phyloP scores from a whole-genome alignment of 1,140 invertebrate genomes.

The Drosophila athabasca region DNA sequence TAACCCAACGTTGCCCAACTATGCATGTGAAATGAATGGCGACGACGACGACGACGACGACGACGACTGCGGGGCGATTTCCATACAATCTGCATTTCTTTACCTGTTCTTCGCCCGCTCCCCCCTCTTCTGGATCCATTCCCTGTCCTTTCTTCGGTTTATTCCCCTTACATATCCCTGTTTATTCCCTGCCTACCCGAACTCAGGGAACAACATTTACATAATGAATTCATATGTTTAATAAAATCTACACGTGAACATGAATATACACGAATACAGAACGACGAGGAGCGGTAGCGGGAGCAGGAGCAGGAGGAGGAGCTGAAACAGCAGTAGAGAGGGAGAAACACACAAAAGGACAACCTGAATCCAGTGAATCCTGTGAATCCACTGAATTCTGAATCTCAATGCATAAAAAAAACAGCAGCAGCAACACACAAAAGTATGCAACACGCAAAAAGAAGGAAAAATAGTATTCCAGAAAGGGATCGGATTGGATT shows the following conservation, averaged over 20 bases:
- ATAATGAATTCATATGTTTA: constrained; percentile 83
- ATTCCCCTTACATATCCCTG: no score
- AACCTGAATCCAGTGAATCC: constrained; percentile 38
- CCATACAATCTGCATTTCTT: constrained; percentile 59
- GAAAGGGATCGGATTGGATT: constrained; percentile 3
- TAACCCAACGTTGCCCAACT: constrained; percentile 67
- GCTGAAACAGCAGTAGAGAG: neutral
- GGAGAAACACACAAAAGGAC: constrained; percentile 40
- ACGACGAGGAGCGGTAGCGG: neutral
- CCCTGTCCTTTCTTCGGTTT: no score
- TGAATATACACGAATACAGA: constrained; percentile 30
- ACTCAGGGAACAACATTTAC: constrained; percentile 57
- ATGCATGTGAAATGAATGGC: constrained; percentile 42
- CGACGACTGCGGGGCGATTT: constrained; percentile 42
- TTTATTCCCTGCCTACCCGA: constrained; percentile 9
- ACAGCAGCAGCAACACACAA: constrained; percentile 25
- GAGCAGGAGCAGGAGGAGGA: neutral
- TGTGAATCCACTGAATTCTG: constrained; percentile 23
- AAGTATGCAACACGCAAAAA: constrained; percentile 53
- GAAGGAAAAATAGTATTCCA: constrained; percentile 12
- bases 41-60: constrained; percentile 8
- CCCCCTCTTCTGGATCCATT: constrained; percentile 7
- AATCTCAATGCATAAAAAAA: no score
- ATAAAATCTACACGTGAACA: constrained; percentile 81
- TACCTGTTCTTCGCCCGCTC: constrained; percentile 12